Conservation (phyloP, 2,888 invertebrate genomes). For the Acanthosoma haemorrhoidale region DNA sequence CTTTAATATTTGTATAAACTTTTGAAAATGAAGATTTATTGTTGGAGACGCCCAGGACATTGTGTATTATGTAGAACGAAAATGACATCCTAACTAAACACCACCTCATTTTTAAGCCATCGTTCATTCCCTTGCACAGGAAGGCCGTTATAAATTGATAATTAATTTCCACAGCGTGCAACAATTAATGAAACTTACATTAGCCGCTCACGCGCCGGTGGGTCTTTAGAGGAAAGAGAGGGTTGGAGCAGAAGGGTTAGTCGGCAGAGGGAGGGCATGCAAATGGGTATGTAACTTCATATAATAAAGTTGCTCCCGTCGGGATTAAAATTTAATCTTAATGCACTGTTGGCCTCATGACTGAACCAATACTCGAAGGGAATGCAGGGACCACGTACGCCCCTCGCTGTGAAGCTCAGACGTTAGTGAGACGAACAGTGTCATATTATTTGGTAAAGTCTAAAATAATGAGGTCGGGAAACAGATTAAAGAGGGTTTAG, state of each 20-base stretch:
- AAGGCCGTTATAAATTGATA: not conserved
- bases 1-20: too few species aligned
- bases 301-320: conserved; percentile 3
- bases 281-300: not conserved
- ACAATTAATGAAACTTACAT: conserved; percentile 4
- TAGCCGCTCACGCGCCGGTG: not conserved
- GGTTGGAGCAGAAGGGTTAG: not conserved
- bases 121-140: not conserved
- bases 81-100: not conserved
- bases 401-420: too few species aligned
- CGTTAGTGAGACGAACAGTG: too few species aligned
- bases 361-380: not conserved
- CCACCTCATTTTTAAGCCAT: not conserved
- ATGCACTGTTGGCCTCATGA: not conserved
- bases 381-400: not conserved
- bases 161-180: not conserved
- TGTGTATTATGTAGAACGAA: not conserved
- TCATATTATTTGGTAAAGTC: too few species aligned
- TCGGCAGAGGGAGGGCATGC: not conserved
- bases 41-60: too few species aligned
- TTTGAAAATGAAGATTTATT: too few species aligned
- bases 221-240: not conserved
- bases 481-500: too few species aligned
- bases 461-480: too few species aligned
- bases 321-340: conserved; percentile 1